phyloP scores from a whole-genome alignment of 2,888 invertebrate species.

The Villa cingulata region DNA sequence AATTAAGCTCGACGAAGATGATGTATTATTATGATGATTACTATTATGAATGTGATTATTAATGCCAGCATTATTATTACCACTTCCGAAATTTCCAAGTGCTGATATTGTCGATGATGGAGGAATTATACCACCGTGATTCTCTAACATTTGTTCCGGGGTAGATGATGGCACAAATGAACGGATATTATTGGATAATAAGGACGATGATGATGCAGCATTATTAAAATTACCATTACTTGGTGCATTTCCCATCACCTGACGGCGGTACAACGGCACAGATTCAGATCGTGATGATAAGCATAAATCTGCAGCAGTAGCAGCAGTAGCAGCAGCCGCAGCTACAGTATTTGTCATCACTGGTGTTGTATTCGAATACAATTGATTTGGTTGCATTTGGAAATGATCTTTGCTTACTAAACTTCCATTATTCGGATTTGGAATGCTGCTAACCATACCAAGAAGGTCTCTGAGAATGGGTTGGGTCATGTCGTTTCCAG shows the following conservation, averaged over 20 bases:
- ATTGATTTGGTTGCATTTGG: not conserved
- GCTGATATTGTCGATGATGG: not conserved
- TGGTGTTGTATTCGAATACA: not conserved
- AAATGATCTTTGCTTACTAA: not conserved
- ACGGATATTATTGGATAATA: conserved; percentile 10
- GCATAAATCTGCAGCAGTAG: not conserved
- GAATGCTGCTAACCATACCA: conserved; percentile 24
- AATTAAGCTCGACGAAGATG: conserved; percentile 5
- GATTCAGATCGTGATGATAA: conserved; percentile 23
- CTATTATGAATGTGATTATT: not conserved
- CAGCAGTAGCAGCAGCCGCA: conserved; percentile 17
- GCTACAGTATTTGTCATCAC: conserved; percentile 17
- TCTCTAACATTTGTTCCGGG: conserved; percentile 21
- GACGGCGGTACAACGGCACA: conserved; percentile 39
- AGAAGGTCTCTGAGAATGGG: conserved; percentile 33
- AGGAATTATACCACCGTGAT: not conserved
- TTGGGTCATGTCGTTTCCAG: conserved; percentile 33
- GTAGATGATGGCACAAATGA: conserved; percentile 17
- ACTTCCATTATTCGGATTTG: not conserved
- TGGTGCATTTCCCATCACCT: conserved; percentile 28
- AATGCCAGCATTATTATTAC: conserved; percentile 14
- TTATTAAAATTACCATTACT: conserved; percentile 11
- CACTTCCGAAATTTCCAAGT: not conserved
- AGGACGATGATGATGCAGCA: conserved; percentile 19
- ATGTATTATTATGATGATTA: not conserved